Evolutionary conservation across 2,888 invertebrate species (phyloP).

Genomic region (Apomyelois bistriatella): DNA sequence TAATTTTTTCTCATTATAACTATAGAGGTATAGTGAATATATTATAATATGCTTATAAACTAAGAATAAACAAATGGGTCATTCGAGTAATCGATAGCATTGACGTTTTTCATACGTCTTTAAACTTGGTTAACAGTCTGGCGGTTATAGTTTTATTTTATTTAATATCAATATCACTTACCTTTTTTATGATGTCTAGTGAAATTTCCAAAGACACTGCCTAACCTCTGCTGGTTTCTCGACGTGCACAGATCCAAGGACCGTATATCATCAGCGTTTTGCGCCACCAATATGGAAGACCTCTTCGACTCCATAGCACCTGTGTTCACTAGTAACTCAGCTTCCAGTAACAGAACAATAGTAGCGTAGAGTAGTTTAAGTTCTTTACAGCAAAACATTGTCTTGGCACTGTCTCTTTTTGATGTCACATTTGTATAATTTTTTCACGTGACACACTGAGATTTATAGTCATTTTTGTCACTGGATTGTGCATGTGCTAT

Average conservation of each 20-base stretch:
- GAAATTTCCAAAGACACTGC: slow-evolving; percentile 72
- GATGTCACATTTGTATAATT: slow-evolving; percentile 59
- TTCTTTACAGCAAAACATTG: slow-evolving; percentile 76
- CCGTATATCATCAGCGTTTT: slow-evolving; percentile 64
- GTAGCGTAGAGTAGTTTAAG: slow-evolving; percentile 70
- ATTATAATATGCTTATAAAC: too few relatives aligned
- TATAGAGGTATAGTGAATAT: too few relatives aligned
- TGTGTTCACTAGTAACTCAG: slow-evolving; percentile 63
- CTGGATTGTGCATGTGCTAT: slow-evolving; percentile 32
- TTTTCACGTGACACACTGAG: slow-evolving; percentile 49
- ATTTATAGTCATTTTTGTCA: slow-evolving; percentile 71
- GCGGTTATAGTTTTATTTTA: not conserved
- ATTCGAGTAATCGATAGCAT: too few relatives aligned
- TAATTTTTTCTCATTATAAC: too few relatives aligned
- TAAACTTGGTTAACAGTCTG: too few relatives aligned
- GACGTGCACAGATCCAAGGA: slow-evolving; percentile 66
- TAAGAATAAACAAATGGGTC: too few relatives aligned
- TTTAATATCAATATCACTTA: slow-evolving; percentile 22
- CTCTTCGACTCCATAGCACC: slow-evolving; percentile 69
- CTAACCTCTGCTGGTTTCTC: slow-evolving; percentile 66
- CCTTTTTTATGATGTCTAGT: slow-evolving; percentile 75
- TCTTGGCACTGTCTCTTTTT: slow-evolving; percentile 61
- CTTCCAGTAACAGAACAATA: slow-evolving; percentile 67
- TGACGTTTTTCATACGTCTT: too few relatives aligned
- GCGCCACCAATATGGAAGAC: slow-evolving; percentile 64